Conservation (phyloP, 2,113 vertebrate species). For the Chaenocephalus aceratus region DNA sequence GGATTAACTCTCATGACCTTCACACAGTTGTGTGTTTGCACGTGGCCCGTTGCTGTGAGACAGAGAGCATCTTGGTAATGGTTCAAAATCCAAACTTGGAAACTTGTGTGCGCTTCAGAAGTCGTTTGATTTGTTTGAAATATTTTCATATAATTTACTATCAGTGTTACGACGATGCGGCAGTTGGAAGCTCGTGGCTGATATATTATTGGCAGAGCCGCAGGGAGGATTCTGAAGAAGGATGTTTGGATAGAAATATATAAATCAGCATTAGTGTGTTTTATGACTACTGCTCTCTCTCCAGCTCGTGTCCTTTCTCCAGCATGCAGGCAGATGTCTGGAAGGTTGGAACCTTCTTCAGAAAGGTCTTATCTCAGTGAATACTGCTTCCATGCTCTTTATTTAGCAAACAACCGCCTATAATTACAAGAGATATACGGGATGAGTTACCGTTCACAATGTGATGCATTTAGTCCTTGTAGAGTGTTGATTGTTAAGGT, state of each 20-base stretch:
- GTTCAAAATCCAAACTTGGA: slow-evolving; percentile 12
- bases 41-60: slow-evolving; percentile 37
- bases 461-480: neutral
- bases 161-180: neutral
- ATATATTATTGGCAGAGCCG: slow-evolving; percentile 29
- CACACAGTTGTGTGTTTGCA: slow-evolving; percentile 28
- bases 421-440: neutral
- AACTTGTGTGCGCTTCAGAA: slow-evolving; percentile 28
- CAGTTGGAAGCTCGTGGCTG: slow-evolving; percentile 23
- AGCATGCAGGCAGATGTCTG: slow-evolving; percentile 66
- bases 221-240: slow-evolving; percentile 28
- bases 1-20: slow-evolving; percentile 17
- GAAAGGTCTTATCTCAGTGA: slow-evolving; percentile 16
- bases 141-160: slow-evolving; percentile 38
- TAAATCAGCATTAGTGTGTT: slow-evolving; percentile 62
- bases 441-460: neutral
- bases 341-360: slow-evolving; percentile 48
- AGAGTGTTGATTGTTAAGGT: neutral
- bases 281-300: slow-evolving; percentile 50
- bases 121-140: slow-evolving; percentile 27
- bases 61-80: slow-evolving; percentile 22
- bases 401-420: slow-evolving; percentile 5
- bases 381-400: neutral
- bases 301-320: slow-evolving; percentile 42
- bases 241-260: slow-evolving; percentile 18